Evolutionary conservation across 2,888 invertebrate species (phyloP).

Genomic region (Prosopocoilus inquinatus): DNA sequence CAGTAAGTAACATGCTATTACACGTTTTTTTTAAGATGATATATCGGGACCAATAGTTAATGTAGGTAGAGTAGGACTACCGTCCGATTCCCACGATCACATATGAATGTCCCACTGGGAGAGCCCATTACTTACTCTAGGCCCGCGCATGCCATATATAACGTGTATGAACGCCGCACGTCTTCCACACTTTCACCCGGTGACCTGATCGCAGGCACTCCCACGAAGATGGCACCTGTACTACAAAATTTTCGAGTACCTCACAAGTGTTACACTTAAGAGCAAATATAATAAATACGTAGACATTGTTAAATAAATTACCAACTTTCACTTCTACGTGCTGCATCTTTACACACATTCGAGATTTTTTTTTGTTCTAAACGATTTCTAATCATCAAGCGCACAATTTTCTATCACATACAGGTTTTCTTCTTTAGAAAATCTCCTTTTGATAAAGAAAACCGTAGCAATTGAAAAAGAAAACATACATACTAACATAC

Average conservation of each 20-base stretch:
- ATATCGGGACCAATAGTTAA: constrained; percentile 26
- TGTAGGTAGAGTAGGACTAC: constrained; percentile 25
- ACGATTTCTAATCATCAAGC: too few relatives aligned
- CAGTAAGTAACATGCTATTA: constrained; percentile 12
- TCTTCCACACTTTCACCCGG: constrained; percentile 28
- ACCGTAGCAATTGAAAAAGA: too few relatives aligned
- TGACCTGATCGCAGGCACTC: constrained; percentile 27
- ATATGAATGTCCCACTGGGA: constrained; percentile 26
- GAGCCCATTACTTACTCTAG: constrained; percentile 24
- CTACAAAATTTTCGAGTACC: constrained; percentile 22
- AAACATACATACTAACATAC: too few relatives aligned
- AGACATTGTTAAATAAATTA: too few relatives aligned
- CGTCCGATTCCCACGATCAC: constrained; percentile 28
- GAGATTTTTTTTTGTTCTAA: too few relatives aligned
- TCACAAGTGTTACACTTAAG: constrained; percentile 18
- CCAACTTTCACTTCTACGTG: too few relatives aligned
- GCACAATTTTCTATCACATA: too few relatives aligned
- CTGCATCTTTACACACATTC: too few relatives aligned
- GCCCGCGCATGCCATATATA: constrained; percentile 22
- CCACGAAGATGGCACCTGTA: constrained; percentile 29
- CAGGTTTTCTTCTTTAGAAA: too few relatives aligned
- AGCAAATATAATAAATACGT: not conserved
- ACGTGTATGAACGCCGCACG: constrained; percentile 15
- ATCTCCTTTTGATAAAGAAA: too few relatives aligned
- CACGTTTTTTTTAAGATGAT: constrained; percentile 19